Conservation (phyloP, 1,140 invertebrate species). For the Paralvinella palmiformis region DNA sequence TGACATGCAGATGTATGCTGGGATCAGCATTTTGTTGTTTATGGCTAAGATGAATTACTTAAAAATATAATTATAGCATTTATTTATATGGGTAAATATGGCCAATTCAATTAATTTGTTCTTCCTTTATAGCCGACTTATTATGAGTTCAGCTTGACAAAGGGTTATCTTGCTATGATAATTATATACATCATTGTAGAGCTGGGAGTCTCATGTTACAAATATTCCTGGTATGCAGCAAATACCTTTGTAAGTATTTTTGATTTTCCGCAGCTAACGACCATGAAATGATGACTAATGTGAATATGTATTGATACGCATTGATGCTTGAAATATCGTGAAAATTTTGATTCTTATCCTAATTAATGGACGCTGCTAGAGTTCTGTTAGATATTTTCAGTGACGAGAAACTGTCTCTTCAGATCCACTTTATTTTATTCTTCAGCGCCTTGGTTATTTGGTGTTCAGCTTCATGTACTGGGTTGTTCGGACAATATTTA, state of each 20-base stretch:
- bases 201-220: conserved; percentile 12
- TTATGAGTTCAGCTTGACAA: conserved; percentile 19
- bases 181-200: conserved; percentile 19
- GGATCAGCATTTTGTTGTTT: neutral
- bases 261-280: neutral
- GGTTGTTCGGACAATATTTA: conserved; percentile 13
- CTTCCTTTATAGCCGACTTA: conserved; percentile 17
- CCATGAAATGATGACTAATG: neutral
- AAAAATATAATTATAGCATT: neutral
- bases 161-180: conserved; percentile 12
- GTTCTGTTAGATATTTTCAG: neutral
- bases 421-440: neutral
- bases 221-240: conserved; percentile 19
- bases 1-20: neutral
- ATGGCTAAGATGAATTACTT: neutral
- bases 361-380: neutral
- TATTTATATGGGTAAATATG: neutral
- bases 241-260: conserved; percentile 22
- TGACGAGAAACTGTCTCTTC: neutral
- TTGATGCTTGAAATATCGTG: neutral
- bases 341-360: neutral
- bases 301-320: neutral
- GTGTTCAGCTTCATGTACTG: conserved; percentile 22
- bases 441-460: conserved; percentile 17
- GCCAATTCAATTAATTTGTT: neutral